Conservation (phyloP, 1,140 invertebrate species). For the Cotesia glomerata region DNA sequence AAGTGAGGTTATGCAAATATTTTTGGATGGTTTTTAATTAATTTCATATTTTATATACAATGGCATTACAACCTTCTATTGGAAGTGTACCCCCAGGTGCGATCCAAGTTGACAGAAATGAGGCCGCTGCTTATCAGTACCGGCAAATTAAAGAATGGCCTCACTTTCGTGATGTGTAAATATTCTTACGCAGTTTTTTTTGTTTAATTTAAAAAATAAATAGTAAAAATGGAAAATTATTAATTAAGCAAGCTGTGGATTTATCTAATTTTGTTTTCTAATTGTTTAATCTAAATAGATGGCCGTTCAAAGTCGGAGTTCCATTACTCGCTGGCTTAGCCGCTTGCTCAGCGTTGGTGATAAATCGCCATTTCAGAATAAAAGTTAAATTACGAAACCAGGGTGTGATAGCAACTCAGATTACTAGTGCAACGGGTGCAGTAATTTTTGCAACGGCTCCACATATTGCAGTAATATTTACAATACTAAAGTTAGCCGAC, state of each 20-base stretch:
- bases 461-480: conserved; percentile 39
- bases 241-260: no score
- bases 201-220: no score
- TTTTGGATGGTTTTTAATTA: no score
- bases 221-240: no score
- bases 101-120: not conserved
- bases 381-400: conserved; percentile 43
- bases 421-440: conserved; percentile 29
- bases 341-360: conserved; percentile 16
- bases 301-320: conserved; percentile 36
- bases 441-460: not conserved
- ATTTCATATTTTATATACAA: not conserved
- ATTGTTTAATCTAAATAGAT: conserved; percentile 32
- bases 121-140: conserved; percentile 17
- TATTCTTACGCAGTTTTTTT: not conserved
- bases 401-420: conserved; percentile 33
- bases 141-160: conserved; percentile 10
- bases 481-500: no score
- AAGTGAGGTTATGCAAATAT: not conserved
- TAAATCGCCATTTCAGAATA: conserved; percentile 45
- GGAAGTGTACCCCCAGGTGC: conserved; percentile 3
- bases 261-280: no score
- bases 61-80: not conserved
- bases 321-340: conserved; percentile 3
- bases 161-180: conserved; percentile 9